A percentile compares a stretch with the other conserved stretches of the same genome.
Conservation (phyloP, 2,113 vertebrate genomes). For the Mesembrinibis cayennensis region DNA sequence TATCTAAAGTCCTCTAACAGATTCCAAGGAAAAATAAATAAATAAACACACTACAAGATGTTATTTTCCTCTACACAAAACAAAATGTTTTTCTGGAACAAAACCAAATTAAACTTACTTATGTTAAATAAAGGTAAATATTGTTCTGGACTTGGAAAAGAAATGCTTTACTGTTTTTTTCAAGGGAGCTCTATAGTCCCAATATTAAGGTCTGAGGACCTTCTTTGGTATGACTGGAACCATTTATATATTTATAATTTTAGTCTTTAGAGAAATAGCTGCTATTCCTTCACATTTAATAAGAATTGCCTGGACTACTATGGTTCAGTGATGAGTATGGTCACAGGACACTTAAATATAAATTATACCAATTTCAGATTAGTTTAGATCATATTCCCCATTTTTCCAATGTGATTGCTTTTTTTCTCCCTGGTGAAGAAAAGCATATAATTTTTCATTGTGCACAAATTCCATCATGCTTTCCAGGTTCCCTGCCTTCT, state of each 20-base stretch:
- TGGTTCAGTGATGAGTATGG: not conserved
- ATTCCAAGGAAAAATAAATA: not conserved
- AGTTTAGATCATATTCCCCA: not conserved
- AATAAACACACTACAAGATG: no score
- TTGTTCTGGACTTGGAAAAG: not conserved
- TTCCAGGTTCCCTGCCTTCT: not conserved
- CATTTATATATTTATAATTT: not conserved
- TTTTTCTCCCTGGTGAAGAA: not conserved
- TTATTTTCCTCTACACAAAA: not conserved
- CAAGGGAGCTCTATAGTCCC: not conserved
- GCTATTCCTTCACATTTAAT: not conserved
- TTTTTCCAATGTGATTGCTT: not conserved
- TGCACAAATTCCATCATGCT: not conserved
- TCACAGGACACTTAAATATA: not conserved
- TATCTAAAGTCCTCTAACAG: not conserved
- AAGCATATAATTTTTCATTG: not conserved
- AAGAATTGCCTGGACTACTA: not conserved
- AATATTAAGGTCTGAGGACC: not conserved
- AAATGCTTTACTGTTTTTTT: not conserved
- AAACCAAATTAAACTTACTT: not conserved
- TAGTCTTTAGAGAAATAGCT: not conserved
- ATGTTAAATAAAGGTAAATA: not conserved
- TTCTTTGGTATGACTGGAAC: not conserved
- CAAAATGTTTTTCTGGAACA: not conserved
- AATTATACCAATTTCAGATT: not conserved